Evolutionary conservation across 2,113 vertebrate genomes (phyloP).

Genomic region (Limanda limanda): DNA sequence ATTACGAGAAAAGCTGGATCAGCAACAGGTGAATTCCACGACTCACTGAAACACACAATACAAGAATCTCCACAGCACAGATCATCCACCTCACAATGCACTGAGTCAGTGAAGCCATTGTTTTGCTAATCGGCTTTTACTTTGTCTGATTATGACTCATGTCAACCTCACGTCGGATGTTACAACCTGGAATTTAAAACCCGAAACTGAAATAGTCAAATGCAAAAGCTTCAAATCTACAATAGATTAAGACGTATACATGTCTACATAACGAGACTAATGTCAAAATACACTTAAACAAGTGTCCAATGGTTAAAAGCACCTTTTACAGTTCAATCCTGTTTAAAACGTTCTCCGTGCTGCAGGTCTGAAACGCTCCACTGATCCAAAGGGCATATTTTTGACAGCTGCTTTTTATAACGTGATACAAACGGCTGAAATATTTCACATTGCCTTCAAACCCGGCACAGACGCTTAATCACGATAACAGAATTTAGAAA

Average conservation of each 20-base stretch:
- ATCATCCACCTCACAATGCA: background rate
- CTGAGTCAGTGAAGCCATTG: background rate
- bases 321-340: background rate
- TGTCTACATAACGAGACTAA: too few relatives aligned
- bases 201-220: too few relatives aligned
- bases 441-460: slow-evolving; percentile 19
- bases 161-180: too few relatives aligned
- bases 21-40: background rate
- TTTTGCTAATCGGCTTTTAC: slow-evolving; percentile 14
- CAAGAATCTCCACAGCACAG: background rate
- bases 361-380: background rate
- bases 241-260: too few relatives aligned
- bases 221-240: background rate
- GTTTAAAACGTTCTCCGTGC: background rate
- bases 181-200: too few relatives aligned
- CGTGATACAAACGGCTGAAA: slow-evolving; percentile 31
- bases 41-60: background rate
- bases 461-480: background rate
- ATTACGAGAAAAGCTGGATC: slow-evolving; percentile 8
- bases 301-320: background rate
- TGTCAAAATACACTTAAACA: too few relatives aligned
- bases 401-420: slow-evolving; percentile 44
- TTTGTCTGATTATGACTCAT: too few relatives aligned
- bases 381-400: background rate
- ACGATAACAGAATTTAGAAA: slow-evolving; percentile 4